Conservation (phyloP, 2,888 invertebrate genomes). For the Leptothorax acervorum region DNA sequence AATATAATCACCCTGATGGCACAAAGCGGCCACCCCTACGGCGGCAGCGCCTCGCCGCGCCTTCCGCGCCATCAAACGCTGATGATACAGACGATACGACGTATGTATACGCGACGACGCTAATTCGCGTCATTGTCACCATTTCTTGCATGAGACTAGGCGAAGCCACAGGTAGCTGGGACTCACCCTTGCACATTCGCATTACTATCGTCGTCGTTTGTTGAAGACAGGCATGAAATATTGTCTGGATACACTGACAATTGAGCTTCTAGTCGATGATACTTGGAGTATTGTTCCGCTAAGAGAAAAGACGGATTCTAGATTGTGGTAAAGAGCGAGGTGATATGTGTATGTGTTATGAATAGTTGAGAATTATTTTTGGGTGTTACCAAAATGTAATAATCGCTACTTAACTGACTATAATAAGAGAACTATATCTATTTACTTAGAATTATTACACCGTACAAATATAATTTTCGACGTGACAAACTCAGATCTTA, state of each 20-base stretch:
- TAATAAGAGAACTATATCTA: background rate
- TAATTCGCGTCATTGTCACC: conserved; percentile 82
- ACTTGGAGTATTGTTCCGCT: conserved; percentile 13
- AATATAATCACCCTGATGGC: conserved; percentile 85
- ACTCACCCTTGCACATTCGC: conserved; percentile 51
- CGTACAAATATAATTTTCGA: background rate
- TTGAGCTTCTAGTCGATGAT: conserved; percentile 9
- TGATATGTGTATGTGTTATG: background rate
- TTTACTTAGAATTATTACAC: conserved; percentile 1
- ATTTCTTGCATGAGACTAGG: conserved; percentile 76
- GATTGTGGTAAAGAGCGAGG: background rate
- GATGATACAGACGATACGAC: conserved; percentile 85
- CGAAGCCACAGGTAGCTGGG: conserved; percentile 81
- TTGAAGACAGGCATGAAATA: conserved; percentile 32
- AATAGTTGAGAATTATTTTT: background rate
- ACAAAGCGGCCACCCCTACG: conserved; percentile 82
- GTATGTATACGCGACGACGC: conserved; percentile 77
- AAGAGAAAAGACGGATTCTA: background rate
- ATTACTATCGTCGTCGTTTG: conserved; percentile 40
- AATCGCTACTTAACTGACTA: background rate
- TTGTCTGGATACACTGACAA: conserved; percentile 56
- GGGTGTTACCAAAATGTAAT: background rate
- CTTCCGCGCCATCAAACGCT: conserved; percentile 82
- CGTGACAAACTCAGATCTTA: background rate
- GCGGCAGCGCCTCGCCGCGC: conserved; percentile 68